Base-by-base conservation (phyloP, 2,797 vertebrate species). In the Tenualosa ilisha region DNA sequence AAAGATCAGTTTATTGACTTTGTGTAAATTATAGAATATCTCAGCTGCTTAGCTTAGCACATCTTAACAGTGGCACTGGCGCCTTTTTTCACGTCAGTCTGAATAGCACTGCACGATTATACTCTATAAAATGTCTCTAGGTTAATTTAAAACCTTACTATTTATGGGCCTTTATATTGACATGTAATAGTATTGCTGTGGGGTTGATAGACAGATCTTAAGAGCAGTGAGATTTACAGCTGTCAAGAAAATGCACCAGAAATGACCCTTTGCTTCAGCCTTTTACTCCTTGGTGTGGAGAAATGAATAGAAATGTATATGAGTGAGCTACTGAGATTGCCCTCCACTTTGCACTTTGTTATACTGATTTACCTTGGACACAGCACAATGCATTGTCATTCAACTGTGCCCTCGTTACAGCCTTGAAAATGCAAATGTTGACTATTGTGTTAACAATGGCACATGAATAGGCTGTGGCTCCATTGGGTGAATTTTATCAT, bases 261-360 rank as follows among this genome's bases (percentile, higher is more conserved):
- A 75, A 75, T 37, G 40, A 17, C 31, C 11, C 68, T 20, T 22
- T 1, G 37, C 15, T 43, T 43, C 31, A 17, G 37, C 68, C 13
- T 43, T 75, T 15, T 3, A 13, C 4, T 37, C 15, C 26, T 72
- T 31, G 3, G 11, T 40, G 12, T 11, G 5, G 3, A 72, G 26
- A 72, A 72, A 75, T 75, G 68, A 31, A 68, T 31, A 68, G 63
- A 37, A 68, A 31, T 68, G 63, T 11, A 68, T 68, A 68, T 75
- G 68, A 43, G 37, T 0, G 68, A 13, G 68, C 37, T 17, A 43
- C 68, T 37, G 37, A 63, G 22, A 63, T 24, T 63, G 59, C 22
- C 22, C 2, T 63, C 59, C 22, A 63, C 59, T 75, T 75, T 68
- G 24, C 24, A 68, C 63, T 68, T 68, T 68, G 63, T 68, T 68